phyloP scores from a whole-genome alignment of 2,888 invertebrate genomes.

The Liodrosophila aerea region DNA sequence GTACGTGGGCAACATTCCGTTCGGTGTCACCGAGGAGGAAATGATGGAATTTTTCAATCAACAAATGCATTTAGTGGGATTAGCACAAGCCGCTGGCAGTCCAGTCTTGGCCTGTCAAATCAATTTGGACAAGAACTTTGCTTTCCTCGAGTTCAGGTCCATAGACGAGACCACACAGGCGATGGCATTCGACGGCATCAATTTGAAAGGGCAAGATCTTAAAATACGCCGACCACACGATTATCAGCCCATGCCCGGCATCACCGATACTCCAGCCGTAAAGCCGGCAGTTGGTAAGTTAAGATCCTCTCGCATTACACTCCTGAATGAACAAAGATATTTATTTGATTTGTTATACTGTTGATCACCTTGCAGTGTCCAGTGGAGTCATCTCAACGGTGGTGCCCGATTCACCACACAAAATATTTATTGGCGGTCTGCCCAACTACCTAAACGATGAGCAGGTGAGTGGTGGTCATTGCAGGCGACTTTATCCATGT shows the following conservation, averaged over 20 bases:
- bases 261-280: constrained; percentile 93
- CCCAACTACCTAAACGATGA: constrained; percentile 99
- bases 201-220: constrained; percentile 98
- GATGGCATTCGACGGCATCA: constrained; percentile 99
- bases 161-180: constrained; percentile 99
- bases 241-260: constrained; percentile 99
- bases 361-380: constrained; percentile 47
- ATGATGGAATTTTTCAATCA: constrained; percentile 99
- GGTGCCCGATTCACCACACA: constrained; percentile 98
- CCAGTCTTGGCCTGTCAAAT: constrained; percentile 99
- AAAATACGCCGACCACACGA: constrained; percentile 99
- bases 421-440: constrained; percentile 99
- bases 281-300: constrained; percentile 89
- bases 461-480: constrained; percentile 90
- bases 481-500: no score
- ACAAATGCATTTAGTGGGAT: constrained; percentile 98
- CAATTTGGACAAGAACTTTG: constrained; percentile 99
- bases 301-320: neutral
- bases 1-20: constrained; percentile 99
- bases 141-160: constrained; percentile 97
- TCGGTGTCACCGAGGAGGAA: constrained; percentile 98
- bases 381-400: constrained; percentile 94
- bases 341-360: constrained; percentile 6
- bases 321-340: neutral
- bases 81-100: constrained; percentile 98